These are phyloP conservation scores for Pelvicachromis taeniatus DNA, from an alignment of 2,113 vertebrate species.

Conservation along the genomic window DNA sequence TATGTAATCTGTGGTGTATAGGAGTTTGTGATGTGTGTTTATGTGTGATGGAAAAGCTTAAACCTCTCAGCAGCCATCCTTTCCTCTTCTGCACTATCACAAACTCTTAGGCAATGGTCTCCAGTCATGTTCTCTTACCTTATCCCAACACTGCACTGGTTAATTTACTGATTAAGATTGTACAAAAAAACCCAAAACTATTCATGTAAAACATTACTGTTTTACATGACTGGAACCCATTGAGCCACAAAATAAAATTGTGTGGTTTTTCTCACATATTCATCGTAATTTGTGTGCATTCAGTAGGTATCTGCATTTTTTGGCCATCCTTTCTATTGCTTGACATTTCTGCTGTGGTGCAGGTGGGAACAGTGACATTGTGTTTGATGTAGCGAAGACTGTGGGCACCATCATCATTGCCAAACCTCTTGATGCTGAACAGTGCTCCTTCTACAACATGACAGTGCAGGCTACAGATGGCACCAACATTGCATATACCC, in stretches of 20 bases:
- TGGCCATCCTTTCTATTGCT: background rate
- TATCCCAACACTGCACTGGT: background rate
- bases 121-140: background rate
- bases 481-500: slow-evolving; percentile 82
- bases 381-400: slow-evolving; percentile 89
- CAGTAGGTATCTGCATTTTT: background rate
- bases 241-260: background rate
- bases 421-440: slow-evolving; percentile 90
- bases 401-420: slow-evolving; percentile 93
- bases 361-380: slow-evolving; percentile 91
- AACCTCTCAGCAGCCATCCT: background rate
- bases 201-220: background rate
- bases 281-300: background rate
- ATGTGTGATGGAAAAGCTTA: background rate
- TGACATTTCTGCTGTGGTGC: slow-evolving; percentile 9
- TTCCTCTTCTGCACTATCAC: background rate
- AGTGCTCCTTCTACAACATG: slow-evolving; percentile 90
- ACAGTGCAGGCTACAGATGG: slow-evolving; percentile 93
- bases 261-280: background rate
- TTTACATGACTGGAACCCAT: background rate
- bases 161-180: background rate
- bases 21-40: background rate
- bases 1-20: background rate
- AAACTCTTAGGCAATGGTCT: background rate
- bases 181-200: background rate